Base-by-base conservation (phyloP, 1,140 invertebrate genomes). In the Fopius arisanus region DNA sequence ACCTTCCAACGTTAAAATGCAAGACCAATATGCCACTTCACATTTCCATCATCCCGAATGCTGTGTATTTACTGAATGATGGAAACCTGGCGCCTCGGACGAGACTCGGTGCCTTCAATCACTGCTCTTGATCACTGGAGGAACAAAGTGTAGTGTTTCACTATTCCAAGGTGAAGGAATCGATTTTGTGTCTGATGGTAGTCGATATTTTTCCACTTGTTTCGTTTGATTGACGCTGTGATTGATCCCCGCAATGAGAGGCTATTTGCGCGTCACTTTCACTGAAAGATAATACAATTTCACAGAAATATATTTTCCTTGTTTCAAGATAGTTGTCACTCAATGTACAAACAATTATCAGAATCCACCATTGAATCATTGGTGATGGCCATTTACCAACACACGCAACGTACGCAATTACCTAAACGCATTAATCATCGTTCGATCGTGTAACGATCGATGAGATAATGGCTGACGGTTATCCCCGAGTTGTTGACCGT, bases 351-450 rank as follows among this genome's bases (percentile, higher is more conserved):
- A n/a, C n/a, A n/a, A n/a, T n/a, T n/a, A n/a, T n/a, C n/a, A n/a
- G n/a, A n/a, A n/a, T n/a, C n/a, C n/a, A n/a, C n/a, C n/a, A n/a
- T n/a, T n/a, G n/a, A n/a, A 16, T 48, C 43, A 48, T 16, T n/a
- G 43, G 16, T 12, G 43, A 48, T n/a, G 16, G 16, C 43, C 43
- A 14, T n/a, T 12, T 12, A 14, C 43, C 43, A 48, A 48, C 43
- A 48, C 43, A 48, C 43, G 43, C 21, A 66, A 48, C 37, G 21
- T 37, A 71, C 62, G 67, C 26, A 29, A 63, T 63, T 28, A 16
- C 29, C 29, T 21, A 28, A 70, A 70, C 23, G 33, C 79, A 82
- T 85, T 81, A 86, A 86, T 86, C 82, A 84, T 74, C 74, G 72
- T 82, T 83, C 82, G 83, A 83, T 80, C 72, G 72, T 78, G 74